A percentile compares a stretch with the other conserved stretches of the same genome.
phyloP scores from a whole-genome alignment of 1,140 invertebrate genomes.

The Halesus radiatus region DNA sequence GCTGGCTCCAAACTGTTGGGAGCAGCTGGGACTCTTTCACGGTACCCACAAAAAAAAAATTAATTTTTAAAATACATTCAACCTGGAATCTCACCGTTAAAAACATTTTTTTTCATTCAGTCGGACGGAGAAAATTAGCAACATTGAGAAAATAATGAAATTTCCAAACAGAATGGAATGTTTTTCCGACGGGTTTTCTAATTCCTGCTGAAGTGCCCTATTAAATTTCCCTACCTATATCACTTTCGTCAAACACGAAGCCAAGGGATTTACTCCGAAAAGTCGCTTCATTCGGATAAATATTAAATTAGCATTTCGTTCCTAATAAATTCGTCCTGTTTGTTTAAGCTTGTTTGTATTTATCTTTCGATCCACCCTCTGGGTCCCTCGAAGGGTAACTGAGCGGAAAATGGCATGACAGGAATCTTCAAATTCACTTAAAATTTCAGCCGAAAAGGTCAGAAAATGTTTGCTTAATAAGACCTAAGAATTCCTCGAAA shows the following conservation, averaged over 20 bases:
- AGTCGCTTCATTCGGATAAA: background rate
- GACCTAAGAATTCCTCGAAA: conserved; percentile 41
- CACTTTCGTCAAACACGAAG: background rate
- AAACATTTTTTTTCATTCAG: no score
- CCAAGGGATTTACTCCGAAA: background rate
- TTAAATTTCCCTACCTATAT: background rate
- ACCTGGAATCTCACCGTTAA: no score
- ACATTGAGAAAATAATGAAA: no score
- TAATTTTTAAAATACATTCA: no score
- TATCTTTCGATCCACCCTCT: conserved; percentile 17
- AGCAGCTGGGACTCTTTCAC: no score
- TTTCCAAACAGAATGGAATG: no score
- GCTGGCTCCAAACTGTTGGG: no score
- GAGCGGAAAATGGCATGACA: conserved; percentile 24
- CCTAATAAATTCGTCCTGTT: conserved; percentile 14
- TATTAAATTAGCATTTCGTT: conserved; percentile 13
- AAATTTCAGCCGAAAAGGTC: conserved; percentile 32
- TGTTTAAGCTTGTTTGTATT: conserved; percentile 22
- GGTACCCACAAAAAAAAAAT: no score
- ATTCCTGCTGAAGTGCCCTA: no score
- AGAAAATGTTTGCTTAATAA: conserved; percentile 48
- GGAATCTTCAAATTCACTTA: conserved; percentile 34
- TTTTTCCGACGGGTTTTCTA: no score
- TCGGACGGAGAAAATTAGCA: no score
- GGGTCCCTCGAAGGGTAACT: background rate